Evolutionary conservation across 1,140 invertebrate genomes (phyloP), one percentile per base, ranked within the genome.

Genomic region (Anastrepha obliqua): DNA sequence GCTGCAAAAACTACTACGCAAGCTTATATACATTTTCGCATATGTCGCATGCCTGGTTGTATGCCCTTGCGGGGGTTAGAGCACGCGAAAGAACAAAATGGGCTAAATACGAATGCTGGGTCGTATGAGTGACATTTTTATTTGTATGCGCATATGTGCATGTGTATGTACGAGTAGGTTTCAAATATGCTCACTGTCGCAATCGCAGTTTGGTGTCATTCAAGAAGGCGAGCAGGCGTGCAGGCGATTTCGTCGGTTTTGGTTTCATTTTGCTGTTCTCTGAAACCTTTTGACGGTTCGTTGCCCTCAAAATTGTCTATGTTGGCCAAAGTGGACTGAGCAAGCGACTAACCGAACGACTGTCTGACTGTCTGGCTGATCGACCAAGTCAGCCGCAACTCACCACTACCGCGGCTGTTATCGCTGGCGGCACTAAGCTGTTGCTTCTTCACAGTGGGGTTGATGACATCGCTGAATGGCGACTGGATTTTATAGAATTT

Each of bases 111-210:
- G 20, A 8, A 20, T 20, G 47, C 15, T 15, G 8, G 42, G 74
- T 17, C 47, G 74, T 55, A 51, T 81, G 74, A 81, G n/a, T 55
- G 74, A 81, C 74, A 81, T 81, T 81, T 81, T 62, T 17, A 62
- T 17, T 13, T n/a, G 1, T 20, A n/a, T 29, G 20, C 29, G 0
- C n/a, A 65, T 65, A 29, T 62, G 9, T 67, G 29, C 60, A 62
- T 62, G 6, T 74, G 29, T 67, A 11, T 29, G 29, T 29, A 29
- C 29, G 11, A 55, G 11, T 55, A 55, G 5, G 44, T 47, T 47
- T 42, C 11, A 4, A n/a, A 55, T 8, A 55, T 11, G 11, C 51
- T 55, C 51, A 11, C 51, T 55, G 51, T 11, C 51, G 51, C 51
- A 55, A 8, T 55, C 15, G 29, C 47, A 55, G 17, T 29, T 67